phyloP scores from a whole-genome alignment of 2,113 vertebrate genomes.

The Synchiropus splendidus region DNA sequence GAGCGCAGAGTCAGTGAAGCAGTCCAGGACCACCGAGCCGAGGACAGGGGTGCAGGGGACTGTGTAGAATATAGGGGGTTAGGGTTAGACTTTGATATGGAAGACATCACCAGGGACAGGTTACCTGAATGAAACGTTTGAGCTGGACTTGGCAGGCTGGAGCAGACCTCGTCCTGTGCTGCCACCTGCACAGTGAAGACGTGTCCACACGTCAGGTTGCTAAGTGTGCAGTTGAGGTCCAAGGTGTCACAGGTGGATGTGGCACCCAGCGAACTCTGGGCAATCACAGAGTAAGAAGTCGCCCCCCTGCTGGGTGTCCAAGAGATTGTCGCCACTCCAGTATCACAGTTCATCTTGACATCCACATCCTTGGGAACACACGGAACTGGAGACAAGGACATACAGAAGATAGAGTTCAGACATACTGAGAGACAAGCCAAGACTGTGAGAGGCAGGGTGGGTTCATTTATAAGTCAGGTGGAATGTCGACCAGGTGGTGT shows the following conservation, averaged over 20 bases:
- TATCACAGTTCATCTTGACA: conserved; percentile 44
- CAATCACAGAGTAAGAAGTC: conserved; percentile 35
- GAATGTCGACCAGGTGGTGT: no score
- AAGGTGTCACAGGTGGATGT: conserved; percentile 30
- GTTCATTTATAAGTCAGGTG: no score
- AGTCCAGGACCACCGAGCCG: conserved; percentile 43
- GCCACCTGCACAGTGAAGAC: conserved; percentile 53
- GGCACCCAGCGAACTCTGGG: conserved; percentile 21
- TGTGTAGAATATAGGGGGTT: conserved; percentile 10
- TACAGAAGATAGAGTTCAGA: background rate
- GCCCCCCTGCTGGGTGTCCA: conserved; percentile 61
- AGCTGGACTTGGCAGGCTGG: conserved; percentile 54
- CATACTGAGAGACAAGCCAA: no score
- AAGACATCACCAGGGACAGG: background rate
- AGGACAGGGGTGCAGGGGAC: conserved; percentile 59
- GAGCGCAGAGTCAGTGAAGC: conserved; percentile 42
- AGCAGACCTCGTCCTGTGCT: conserved; percentile 52
- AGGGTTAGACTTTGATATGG: background rate
- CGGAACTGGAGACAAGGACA: conserved; percentile 44
- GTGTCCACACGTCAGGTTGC: conserved; percentile 53
- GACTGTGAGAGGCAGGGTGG: no score
- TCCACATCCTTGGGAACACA: conserved; percentile 59
- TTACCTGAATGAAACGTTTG: conserved; percentile 57
- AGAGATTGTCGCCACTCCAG: conserved; percentile 44
- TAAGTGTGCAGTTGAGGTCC: conserved; percentile 34